Conservation (phyloP, 2,113 vertebrate species). For the Lynx canadensis region DNA sequence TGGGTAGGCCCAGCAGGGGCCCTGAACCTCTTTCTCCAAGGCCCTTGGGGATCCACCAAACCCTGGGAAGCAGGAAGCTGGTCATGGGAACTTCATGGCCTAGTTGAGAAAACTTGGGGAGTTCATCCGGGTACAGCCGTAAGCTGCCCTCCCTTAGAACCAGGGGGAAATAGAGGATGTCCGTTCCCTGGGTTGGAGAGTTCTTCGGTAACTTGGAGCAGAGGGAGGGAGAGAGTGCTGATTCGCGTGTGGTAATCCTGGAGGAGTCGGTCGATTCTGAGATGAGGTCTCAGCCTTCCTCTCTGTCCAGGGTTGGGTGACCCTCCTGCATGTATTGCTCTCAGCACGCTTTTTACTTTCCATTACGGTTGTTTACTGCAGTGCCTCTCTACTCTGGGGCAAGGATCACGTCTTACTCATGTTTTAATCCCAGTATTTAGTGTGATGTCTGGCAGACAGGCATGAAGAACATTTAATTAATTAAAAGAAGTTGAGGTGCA, state of each 20-base stretch:
- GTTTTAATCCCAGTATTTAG: not conserved
- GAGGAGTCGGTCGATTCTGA: not conserved
- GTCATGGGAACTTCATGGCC: not conserved
- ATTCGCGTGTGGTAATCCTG: not conserved
- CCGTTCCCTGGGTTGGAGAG: not conserved
- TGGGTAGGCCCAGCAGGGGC: not conserved
- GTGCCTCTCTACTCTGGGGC: not conserved
- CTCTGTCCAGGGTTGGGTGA: not conserved
- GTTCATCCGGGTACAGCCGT: not conserved
- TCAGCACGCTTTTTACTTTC: not conserved
- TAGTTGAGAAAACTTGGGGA: not conserved
- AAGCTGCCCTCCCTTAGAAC: not conserved
- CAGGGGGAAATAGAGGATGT: not conserved
- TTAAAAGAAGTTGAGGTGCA: not conserved
- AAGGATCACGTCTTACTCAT: not conserved
- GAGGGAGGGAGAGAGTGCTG: not conserved
- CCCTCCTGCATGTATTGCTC: fast-evolving
- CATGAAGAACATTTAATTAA: not conserved
- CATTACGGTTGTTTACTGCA: not conserved
- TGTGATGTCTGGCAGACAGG: not conserved
- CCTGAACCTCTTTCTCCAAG: not conserved
- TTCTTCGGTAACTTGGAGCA: not conserved
- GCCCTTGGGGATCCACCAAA: not conserved
- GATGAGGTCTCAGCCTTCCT: not conserved
- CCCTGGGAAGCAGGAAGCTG: not conserved